phyloP scores from a whole-genome alignment of 1,140 invertebrate species.

The Zaprionus vittiger region DNA sequence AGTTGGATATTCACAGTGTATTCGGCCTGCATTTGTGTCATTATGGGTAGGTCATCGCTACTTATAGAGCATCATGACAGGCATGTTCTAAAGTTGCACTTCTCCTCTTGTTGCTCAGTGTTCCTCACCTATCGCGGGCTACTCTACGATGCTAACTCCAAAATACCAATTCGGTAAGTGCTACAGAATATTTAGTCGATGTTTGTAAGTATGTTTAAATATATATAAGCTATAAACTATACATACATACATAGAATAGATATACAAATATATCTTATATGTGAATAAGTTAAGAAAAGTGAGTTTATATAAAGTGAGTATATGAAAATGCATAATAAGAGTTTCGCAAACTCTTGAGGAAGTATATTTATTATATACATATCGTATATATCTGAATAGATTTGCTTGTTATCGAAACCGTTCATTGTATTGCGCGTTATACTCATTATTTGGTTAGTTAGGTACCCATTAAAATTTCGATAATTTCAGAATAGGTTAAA shows the following conservation, averaged over 20 bases:
- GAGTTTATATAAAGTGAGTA: too few relatives aligned
- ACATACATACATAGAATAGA: neutral
- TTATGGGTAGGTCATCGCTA: conserved; percentile 64
- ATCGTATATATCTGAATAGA: neutral
- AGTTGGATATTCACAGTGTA: conserved; percentile 85
- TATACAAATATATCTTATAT: neutral
- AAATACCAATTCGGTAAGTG: conserved; percentile 77
- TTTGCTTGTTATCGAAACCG: neutral
- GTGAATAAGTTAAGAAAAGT: too few relatives aligned
- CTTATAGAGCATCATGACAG: neutral
- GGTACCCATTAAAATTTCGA: too few relatives aligned
- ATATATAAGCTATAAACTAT: neutral
- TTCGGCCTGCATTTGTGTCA: conserved; percentile 72
- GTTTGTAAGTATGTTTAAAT: neutral
- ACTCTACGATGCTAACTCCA: conserved; percentile 78
- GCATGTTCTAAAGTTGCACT: neutral
- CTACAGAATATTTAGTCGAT: neutral
- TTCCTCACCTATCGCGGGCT: conserved; percentile 76
- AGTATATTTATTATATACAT: neutral
- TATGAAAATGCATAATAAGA: neutral
- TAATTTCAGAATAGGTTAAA: too few relatives aligned
- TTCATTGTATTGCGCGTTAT: neutral
- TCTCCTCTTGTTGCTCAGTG: conserved; percentile 43
- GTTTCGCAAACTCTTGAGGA: neutral
- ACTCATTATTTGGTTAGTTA: too few relatives aligned